phyloP scores from a whole-genome alignment of 35 echinoderm and acorn worm genomes.

The Lytechinus pictus region DNA sequence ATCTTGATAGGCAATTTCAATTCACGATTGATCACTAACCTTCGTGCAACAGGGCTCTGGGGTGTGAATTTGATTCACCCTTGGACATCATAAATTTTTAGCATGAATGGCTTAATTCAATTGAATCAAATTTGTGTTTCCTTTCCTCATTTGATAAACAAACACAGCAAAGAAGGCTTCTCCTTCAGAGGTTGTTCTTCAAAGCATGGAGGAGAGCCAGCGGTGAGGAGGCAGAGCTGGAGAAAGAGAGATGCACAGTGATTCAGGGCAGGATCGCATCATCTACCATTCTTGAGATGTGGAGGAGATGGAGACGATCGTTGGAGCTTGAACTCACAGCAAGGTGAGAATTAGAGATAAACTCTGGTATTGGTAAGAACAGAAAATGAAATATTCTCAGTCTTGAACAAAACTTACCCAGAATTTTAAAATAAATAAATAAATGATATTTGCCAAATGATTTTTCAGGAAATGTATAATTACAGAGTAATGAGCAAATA shows the following conservation, averaged over 20 bases:
- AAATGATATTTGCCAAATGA: too few species aligned
- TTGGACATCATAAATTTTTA: too few species aligned
- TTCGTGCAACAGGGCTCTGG: too few species aligned
- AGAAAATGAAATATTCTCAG: too few species aligned
- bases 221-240: not conserved
- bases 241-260: not conserved
- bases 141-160: not conserved
- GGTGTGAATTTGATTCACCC: too few species aligned
- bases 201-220: not conserved
- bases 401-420: too few species aligned
- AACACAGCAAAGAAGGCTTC: constrained; percentile 33
- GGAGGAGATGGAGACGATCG: constrained; percentile 22
- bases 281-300: not conserved
- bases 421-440: too few species aligned
- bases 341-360: not conserved
- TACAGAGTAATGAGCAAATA: too few species aligned
- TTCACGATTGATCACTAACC: too few species aligned
- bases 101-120: not conserved
- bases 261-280: not conserved
- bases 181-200: constrained; percentile 45
- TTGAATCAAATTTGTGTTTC: not conserved
- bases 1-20: too few species aligned
- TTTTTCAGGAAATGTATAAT: too few species aligned
- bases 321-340: constrained; percentile 9
- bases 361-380: too few species aligned